phyloP scores from a whole-genome alignment of 2,797 vertebrate species.

The Pangasius macronema region DNA sequence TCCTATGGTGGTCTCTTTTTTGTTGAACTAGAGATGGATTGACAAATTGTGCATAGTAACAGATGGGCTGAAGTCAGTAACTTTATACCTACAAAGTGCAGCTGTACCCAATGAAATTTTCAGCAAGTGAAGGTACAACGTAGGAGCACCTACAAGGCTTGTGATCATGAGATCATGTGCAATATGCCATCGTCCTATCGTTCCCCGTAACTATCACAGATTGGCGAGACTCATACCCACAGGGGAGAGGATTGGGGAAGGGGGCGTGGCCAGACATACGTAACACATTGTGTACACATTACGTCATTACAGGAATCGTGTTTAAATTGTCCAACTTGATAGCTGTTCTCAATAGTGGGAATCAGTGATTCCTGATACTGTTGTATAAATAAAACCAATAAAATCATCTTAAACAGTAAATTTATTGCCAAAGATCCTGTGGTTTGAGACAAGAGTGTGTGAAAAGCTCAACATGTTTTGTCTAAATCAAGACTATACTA shows the following conservation, averaged over 20 bases:
- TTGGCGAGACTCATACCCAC: background rate
- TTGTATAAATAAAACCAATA: background rate
- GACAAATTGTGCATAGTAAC: background rate
- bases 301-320: background rate
- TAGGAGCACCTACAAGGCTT: background rate
- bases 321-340: background rate
- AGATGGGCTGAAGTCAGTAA: background rate
- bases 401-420: background rate
- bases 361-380: background rate
- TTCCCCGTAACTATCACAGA: background rate
- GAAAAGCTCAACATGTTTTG: no score
- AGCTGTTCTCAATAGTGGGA: background rate
- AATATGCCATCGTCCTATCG: background rate
- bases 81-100: slow-evolving; percentile 1
- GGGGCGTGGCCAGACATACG: no score
- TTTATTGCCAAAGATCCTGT: background rate
- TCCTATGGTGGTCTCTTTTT: background rate
- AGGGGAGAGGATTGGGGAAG: background rate
- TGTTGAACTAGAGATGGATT: background rate
- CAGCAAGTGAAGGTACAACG: background rate
- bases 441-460: background rate
- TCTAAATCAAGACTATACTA: background rate
- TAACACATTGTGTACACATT: background rate
- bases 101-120: slow-evolving; percentile 20
- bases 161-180: background rate